phyloP scores from a whole-genome alignment of 23 tunicate species.

The Pegea sp. region DNA sequence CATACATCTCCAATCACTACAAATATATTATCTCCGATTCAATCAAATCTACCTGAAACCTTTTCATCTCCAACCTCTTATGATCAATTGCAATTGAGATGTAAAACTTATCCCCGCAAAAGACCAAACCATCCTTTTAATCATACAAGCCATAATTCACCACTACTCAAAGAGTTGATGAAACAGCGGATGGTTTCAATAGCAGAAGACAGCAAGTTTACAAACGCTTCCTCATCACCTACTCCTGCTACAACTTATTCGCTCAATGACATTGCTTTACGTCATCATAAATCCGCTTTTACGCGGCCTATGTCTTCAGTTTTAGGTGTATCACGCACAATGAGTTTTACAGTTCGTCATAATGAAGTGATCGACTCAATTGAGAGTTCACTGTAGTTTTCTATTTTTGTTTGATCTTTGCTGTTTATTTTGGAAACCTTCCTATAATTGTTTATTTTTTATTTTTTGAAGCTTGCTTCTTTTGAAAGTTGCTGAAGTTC shows the following conservation, averaged over 20 bases:
- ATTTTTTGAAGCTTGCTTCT: too few species aligned
- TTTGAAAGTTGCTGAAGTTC: too few species aligned
- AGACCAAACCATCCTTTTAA: neutral
- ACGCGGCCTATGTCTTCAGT: neutral
- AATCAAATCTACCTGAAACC: neutral
- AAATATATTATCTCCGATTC: too few species aligned
- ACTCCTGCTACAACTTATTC: neutral
- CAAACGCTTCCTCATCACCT: neutral
- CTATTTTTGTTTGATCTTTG: too few species aligned
- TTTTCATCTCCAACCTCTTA: neutral
- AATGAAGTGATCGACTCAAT: conserved; percentile 36
- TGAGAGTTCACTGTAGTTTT: conserved; percentile 29
- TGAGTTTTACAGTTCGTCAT: conserved; percentile 28
- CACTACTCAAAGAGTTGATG: conserved; percentile 3
- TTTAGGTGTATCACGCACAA: conserved; percentile 10
- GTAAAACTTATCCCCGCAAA: neutral
- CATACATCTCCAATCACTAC: too few species aligned
- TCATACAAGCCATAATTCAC: conserved; percentile 1
- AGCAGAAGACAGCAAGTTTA: neutral
- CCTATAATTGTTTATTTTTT: too few species aligned
- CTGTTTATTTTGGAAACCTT: too few species aligned
- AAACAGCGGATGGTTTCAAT: conserved; percentile 1
- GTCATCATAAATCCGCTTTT: neutral
- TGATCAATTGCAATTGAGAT: neutral
- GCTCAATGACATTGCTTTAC: conserved; percentile 2